A percentile compares a stretch with the other conserved stretches of the same genome.
These are phyloP conservation scores for Arrhamphus sclerolepis DNA, from an alignment of 2,797 vertebrate species.

Conservation along the genomic window DNA sequence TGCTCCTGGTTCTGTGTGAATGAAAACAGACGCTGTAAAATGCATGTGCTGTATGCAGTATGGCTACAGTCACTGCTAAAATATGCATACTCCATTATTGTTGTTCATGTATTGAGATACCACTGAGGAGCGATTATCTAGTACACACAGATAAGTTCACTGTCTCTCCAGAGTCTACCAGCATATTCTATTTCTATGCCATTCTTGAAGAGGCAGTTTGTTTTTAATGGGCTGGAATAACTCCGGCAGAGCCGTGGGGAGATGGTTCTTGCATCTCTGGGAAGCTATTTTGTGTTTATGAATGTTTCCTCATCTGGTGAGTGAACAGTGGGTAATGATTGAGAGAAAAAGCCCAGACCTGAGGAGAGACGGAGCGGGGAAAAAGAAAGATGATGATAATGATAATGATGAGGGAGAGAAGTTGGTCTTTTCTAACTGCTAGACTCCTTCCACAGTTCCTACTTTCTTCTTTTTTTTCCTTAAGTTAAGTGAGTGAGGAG, in stretches of 20 bases:
- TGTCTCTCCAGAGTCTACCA: constrained; percentile 38
- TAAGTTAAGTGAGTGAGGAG: constrained; percentile 8
- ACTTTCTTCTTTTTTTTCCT: constrained; percentile 17
- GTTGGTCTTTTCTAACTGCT: constrained; percentile 14
- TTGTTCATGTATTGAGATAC: constrained; percentile 30
- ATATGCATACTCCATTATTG: constrained; percentile 49
- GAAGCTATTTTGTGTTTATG: constrained; percentile 61
- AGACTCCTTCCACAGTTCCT: constrained; percentile 19
- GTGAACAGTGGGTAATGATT: constrained; percentile 59
- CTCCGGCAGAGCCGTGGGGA: constrained; percentile 42
- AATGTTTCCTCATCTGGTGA: constrained; percentile 57
- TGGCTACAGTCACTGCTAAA: constrained; percentile 45
- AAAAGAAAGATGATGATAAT: constrained; percentile 33
- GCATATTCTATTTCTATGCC: constrained; percentile 40
- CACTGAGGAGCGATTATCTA: constrained; percentile 50
- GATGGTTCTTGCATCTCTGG: constrained; percentile 32
- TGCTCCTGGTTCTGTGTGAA: constrained; percentile 19
- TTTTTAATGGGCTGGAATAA: constrained; percentile 62
- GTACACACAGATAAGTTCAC: constrained; percentile 32
- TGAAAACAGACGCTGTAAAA: constrained; percentile 18
- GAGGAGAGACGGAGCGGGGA: constrained; percentile 27
- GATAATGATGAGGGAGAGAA: constrained; percentile 27
- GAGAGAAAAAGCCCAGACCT: constrained; percentile 35
- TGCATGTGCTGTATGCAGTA: constrained; percentile 37
- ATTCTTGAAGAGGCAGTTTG: constrained; percentile 43